Conservation (phyloP, 2,113 vertebrate genomes). For the Corapipo altera region DNA sequence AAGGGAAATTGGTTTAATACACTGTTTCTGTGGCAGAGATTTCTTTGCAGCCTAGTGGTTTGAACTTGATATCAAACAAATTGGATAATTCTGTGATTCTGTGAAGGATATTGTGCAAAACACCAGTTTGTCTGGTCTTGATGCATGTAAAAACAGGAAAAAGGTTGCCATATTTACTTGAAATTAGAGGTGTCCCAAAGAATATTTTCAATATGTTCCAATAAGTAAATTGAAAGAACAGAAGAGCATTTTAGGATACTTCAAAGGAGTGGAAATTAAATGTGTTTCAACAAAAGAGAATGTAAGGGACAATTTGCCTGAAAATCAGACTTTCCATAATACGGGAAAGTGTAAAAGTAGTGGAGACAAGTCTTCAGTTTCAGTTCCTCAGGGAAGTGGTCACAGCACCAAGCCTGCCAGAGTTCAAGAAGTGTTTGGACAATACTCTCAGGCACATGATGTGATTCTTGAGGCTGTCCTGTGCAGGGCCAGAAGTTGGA, state of each 20-base stretch:
- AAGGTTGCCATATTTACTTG: not conserved
- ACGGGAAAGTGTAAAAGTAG: not conserved
- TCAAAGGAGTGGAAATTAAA: not conserved
- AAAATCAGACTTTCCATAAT: not conserved
- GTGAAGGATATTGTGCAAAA: not conserved
- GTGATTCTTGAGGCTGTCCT: not conserved
- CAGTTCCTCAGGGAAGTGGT: not conserved
- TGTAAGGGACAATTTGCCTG: not conserved
- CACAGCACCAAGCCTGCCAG: not conserved
- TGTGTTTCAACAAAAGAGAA: not conserved
- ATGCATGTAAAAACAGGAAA: not conserved
- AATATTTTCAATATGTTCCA: not conserved
- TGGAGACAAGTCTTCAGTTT: not conserved
- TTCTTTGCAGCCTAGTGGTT: not conserved
- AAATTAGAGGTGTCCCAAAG: not conserved
- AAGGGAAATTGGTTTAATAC: not conserved
- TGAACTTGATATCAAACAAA: not conserved
- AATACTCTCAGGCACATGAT: not conserved
- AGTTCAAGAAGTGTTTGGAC: not conserved
- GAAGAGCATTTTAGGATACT: not conserved
- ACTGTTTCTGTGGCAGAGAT: not conserved
- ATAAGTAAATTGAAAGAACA: not conserved
- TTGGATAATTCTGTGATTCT: not conserved
- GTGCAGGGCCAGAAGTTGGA: not conserved
- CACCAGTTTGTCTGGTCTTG: not conserved